Evolutionary conservation across 2,797 vertebrate species (phyloP).

Genomic region (Tenualosa ilisha): DNA sequence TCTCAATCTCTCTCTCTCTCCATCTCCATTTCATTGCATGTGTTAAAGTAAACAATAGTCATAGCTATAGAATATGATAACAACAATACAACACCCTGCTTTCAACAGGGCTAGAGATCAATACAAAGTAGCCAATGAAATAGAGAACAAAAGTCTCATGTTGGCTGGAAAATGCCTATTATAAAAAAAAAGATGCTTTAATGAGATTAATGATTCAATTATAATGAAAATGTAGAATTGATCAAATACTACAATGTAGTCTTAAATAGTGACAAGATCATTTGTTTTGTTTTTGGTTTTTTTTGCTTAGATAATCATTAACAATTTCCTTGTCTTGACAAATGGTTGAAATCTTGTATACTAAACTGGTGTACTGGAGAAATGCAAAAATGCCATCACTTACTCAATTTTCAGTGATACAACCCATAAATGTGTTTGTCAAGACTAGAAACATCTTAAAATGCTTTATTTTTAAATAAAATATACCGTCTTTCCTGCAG

Average conservation of each 20-base stretch:
- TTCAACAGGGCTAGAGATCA: background rate
- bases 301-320: background rate
- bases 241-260: background rate
- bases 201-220: background rate
- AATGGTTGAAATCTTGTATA: background rate
- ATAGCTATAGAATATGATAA: constrained; percentile 60
- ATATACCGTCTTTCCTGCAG: background rate
- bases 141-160: background rate
- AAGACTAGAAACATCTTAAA: background rate
- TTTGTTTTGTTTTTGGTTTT: background rate
- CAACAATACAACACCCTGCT: constrained; percentile 59
- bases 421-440: background rate
- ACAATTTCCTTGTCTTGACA: background rate
- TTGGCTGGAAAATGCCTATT: background rate
- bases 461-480: background rate
- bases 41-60: constrained; percentile 60
- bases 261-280: background rate
- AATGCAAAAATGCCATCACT: constrained; percentile 2
- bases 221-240: background rate
- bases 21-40: constrained; percentile 35
- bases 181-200: background rate
- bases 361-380: background rate
- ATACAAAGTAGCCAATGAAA: background rate
- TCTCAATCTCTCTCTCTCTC: constrained; percentile 46
- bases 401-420: background rate